Base-by-base conservation (phyloP, 2,797 vertebrate genomes). In the Rhinella marina region DNA sequence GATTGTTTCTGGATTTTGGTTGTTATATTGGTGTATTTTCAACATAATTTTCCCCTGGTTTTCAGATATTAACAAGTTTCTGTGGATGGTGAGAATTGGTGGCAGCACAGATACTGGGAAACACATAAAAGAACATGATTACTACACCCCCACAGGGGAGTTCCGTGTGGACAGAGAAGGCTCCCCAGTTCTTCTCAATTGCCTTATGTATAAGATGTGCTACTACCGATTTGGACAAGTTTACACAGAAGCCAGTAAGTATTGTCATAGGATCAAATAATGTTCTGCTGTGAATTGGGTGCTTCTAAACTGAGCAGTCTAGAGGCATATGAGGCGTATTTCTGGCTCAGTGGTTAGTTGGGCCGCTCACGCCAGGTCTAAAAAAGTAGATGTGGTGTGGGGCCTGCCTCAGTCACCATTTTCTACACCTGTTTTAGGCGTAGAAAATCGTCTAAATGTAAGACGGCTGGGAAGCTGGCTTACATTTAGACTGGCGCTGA, bases 121-220 rank as follows among this genome's bases (percentile, higher is more conserved):
- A 87, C 98, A 99, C 94, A 99, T 99, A 92, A 98, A 98, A 93
- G 98, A 99, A 91, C 98, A 99, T 0, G 98, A 99, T 93, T 99
- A 99, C 91, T 99, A 99, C 94, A 99, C 98, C 0, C 96, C 98
- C 32, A 98, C 98, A 0, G 98, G 98, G 75, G 98, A 99, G 91
- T 99, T 99, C 93, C 95, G 98, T 0, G 98, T 99, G 0, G 98
- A 99, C 90, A 96, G 98, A 0, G 98, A 99, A 91, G 98, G 98
- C 52, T 99, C 98, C 4, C 98, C 98, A 0, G 96, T 99, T 89
- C 95, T 99, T 86, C 98, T 99, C 90, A 99, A 99, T 95, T 99
- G 98, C 93, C 97, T 99, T 78, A 99, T 99, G 98, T 99, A 99
- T 93, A 99, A 99, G 95, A 99, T 99, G 98, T 99, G 98, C 93